These are phyloP conservation scores for Spheniscus mendiculus DNA, from an alignment of 2,113 vertebrate species.

Conservation along the genomic window DNA sequence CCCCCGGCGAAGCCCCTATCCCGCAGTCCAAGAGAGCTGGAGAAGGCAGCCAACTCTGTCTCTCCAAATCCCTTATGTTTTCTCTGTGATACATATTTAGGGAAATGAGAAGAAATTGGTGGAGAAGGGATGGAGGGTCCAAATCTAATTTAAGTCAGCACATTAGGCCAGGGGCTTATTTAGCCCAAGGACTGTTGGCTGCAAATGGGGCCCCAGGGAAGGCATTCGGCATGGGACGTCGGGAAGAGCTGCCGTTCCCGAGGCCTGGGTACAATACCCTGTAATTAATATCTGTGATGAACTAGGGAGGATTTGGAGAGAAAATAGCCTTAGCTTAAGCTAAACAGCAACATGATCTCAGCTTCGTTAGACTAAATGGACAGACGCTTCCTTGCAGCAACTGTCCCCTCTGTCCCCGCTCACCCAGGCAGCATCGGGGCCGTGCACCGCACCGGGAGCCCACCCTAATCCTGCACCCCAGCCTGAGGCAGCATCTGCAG, in stretches of 20 bases:
- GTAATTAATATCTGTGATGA: neutral
- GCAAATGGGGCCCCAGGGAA: neutral
- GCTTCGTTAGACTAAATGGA: neutral
- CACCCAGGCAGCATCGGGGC: neutral
- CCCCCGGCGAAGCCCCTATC: rapidly evolving
- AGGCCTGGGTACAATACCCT: neutral
- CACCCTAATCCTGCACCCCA: neutral
- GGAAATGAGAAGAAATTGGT: neutral
- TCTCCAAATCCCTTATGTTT: neutral
- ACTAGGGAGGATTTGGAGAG: conserved; percentile 34
- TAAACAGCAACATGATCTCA: neutral
- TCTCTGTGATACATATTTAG: neutral
- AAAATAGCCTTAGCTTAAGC: neutral
- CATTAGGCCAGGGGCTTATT: neutral
- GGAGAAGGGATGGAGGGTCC: neutral
- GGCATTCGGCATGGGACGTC: rapidly evolving
- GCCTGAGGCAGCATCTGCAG: rapidly evolving
- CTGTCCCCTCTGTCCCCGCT: neutral
- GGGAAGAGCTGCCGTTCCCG: neutral
- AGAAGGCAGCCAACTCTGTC: neutral
- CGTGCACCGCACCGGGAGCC: rapidly evolving
- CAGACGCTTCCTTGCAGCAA: rapidly evolving
- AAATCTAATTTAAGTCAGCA: neutral
- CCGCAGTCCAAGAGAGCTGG: rapidly evolving
- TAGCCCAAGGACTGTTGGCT: neutral